Evolutionary conservation across 2,113 vertebrate species (phyloP), one percentile per base, ranked within the genome.

Genomic region (Tachysurus fulvidraco): DNA sequence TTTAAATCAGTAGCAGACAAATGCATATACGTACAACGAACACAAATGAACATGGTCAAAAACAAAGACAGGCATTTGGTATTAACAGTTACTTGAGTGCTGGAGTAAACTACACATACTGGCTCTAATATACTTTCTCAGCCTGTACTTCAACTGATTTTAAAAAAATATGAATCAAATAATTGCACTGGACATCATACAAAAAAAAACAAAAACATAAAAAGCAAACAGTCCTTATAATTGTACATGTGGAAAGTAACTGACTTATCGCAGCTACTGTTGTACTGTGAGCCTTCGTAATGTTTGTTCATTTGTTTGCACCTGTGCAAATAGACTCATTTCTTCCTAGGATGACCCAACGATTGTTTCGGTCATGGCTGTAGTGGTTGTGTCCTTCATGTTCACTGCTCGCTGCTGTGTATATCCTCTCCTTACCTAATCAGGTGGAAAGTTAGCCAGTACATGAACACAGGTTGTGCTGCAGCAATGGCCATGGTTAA

Each of bases 371-470:
- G 46, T 86, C 59, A 36, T 73, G 86, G 62, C 74, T 83, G 81
- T 65, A 36, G 64, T 74, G 86, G 52, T 25, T 4, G 50, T 16
- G 88, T 86, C 77, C 82, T 69, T 79, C 36, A 11, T 65, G 13
- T 25, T 81, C 11, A 5, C 9, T 54, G 54, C 36, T 64, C 14
- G n/a, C 30, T 50, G 59, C 13, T 69, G 23, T 62, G 86, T 19
- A 8, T 16, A 0, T 76, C 36, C 55, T 13, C 69, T 50, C 86
- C 85, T 94, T 96, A 98, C 93, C 95, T 94, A 91, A 98, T 88
- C 65, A 98, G 95, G 90, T 98, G 97, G 90, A 95, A 97, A n/a
- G 97, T 97, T 90, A 98, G 94, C 96, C 97, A 98, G 95, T 97
- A 98, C 97, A 98, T 98, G 92, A 98, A 95, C 88, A 97, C 30